Evolutionary conservation across 2,797 vertebrate species (phyloP).

Genomic region (Valencia hispanica): DNA sequence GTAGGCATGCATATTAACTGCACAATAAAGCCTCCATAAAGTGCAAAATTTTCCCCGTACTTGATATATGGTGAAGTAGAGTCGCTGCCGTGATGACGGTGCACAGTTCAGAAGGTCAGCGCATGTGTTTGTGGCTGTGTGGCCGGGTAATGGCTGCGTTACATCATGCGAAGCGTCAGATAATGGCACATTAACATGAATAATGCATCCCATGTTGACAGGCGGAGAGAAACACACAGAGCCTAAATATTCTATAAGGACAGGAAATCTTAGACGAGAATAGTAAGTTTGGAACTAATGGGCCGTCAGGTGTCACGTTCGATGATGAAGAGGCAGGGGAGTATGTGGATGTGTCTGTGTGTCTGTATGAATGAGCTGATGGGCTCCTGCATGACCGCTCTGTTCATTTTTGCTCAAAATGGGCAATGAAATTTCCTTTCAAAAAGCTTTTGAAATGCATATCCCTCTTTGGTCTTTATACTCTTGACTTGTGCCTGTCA

Average conservation of each 20-base stretch:
- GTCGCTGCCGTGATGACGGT: constrained; percentile 32
- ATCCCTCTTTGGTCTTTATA: constrained; percentile 43
- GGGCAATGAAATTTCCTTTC: constrained; percentile 56
- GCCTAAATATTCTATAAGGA: constrained; percentile 78
- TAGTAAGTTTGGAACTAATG: constrained; percentile 76
- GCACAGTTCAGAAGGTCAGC: constrained; percentile 75
- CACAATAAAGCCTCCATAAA: constrained; percentile 43
- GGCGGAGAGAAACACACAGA: constrained; percentile 64
- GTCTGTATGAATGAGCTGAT: constrained; percentile 29
- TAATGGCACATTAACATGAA: constrained; percentile 79
- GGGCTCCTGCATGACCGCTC: constrained; percentile 27
- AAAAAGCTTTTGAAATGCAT: constrained; percentile 53
- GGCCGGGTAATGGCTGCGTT: constrained; percentile 63
- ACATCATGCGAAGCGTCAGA: constrained; percentile 76
- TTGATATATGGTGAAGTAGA: constrained; percentile 23
- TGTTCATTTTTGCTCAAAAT: constrained; percentile 62
- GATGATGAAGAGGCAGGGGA: constrained; percentile 67
- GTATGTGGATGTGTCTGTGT: constrained; percentile 32
- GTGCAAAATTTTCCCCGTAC: constrained; percentile 19
- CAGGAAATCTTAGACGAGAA: constrained; percentile 71
- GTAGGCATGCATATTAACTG: constrained; percentile 57
- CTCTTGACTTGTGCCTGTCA: constrained; percentile 42
- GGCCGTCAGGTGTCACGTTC: constrained; percentile 73
- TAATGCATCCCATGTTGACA: constrained; percentile 78
- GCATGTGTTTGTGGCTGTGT: constrained; percentile 59